Conservation (phyloP, 2,888 invertebrate species). For the Anoplius nigerrimus region DNA sequence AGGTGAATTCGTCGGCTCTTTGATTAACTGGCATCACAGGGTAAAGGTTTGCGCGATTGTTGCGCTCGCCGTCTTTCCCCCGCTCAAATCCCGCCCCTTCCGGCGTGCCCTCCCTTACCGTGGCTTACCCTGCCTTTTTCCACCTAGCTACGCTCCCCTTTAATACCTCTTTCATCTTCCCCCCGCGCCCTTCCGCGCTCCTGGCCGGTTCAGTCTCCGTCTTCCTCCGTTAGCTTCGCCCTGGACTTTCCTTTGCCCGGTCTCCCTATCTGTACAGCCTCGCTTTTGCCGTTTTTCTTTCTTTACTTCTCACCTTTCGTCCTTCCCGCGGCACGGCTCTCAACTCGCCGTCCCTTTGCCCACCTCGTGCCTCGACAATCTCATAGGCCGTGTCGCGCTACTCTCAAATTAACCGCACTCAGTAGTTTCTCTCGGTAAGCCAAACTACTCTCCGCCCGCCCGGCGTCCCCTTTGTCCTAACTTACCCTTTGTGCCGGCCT, state of each 20-base stretch:
- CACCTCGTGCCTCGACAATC: background rate
- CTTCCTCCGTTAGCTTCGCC: slow-evolving; percentile 1
- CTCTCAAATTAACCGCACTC: slow-evolving; percentile 16
- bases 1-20: slow-evolving; percentile 45
- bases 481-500: slow-evolving; percentile 2
- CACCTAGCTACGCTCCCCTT: too few relatives aligned
- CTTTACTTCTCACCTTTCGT: slow-evolving; percentile 20
- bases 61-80: slow-evolving; percentile 27
- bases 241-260: background rate
- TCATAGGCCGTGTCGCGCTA: slow-evolving; percentile 10
- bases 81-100: slow-evolving; percentile 22
- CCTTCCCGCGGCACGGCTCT: slow-evolving; percentile 1
- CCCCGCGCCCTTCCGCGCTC: background rate
- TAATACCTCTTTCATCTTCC: background rate
- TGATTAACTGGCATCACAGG: slow-evolving; percentile 57
- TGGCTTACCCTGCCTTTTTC: too few relatives aligned
- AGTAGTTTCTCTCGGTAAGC: slow-evolving; percentile 1
- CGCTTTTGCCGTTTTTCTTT: slow-evolving; percentile 5
- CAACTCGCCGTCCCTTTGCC: background rate
- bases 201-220: background rate
- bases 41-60: slow-evolving; percentile 53
- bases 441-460: slow-evolving; percentile 1
- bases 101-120: too few relatives aligned
- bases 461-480: background rate
- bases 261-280: slow-evolving; percentile 1